These are phyloP conservation scores for Cavia aperea DNA, from an alignment of 2,113 vertebrate species.

Conservation along the genomic window DNA sequence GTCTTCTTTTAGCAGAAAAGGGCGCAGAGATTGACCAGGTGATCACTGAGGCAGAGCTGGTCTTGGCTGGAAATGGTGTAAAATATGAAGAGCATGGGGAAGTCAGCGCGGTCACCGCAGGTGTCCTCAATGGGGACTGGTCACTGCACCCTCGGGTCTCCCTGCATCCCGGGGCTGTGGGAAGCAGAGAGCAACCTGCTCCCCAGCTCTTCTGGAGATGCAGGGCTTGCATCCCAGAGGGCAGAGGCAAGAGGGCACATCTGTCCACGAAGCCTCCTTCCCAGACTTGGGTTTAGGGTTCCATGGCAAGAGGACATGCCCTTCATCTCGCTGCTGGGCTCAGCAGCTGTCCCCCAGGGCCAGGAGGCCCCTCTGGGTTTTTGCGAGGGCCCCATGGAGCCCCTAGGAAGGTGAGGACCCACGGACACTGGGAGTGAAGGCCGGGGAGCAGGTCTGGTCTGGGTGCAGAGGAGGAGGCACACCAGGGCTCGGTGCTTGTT, in stretches of 20 bases:
- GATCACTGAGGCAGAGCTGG: not conserved
- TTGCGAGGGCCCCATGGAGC: conserved; percentile 64
- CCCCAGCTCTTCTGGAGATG: not conserved
- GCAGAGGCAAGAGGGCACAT: not conserved
- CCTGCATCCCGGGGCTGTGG: not conserved
- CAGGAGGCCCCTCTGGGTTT: conserved; percentile 70
- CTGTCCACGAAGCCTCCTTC: conserved; percentile 29
- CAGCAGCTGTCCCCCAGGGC: conserved; percentile 31
- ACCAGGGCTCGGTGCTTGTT: too few species aligned
- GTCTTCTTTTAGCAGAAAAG: conserved; percentile 33
- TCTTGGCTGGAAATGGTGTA: not conserved
- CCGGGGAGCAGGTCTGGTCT: too few species aligned
- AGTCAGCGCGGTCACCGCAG: not conserved
- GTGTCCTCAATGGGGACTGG: not conserved
- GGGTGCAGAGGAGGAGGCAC: not conserved
- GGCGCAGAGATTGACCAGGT: not conserved
- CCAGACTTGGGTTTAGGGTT: conserved; percentile 42
- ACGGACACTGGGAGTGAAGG: too few species aligned
- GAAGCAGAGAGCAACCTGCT: not conserved
- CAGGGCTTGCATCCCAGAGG: not conserved
- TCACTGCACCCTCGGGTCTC: not conserved
- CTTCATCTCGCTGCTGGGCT: conserved; percentile 18
- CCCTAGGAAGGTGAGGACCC: conserved; percentile 73
- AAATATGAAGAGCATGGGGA: conserved; percentile 2
- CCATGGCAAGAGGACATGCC: not conserved